A percentile compares a stretch with the other conserved stretches of the same genome.
phyloP scores from a whole-genome alignment of 2,113 vertebrate species.

The Barbus barbus region DNA sequence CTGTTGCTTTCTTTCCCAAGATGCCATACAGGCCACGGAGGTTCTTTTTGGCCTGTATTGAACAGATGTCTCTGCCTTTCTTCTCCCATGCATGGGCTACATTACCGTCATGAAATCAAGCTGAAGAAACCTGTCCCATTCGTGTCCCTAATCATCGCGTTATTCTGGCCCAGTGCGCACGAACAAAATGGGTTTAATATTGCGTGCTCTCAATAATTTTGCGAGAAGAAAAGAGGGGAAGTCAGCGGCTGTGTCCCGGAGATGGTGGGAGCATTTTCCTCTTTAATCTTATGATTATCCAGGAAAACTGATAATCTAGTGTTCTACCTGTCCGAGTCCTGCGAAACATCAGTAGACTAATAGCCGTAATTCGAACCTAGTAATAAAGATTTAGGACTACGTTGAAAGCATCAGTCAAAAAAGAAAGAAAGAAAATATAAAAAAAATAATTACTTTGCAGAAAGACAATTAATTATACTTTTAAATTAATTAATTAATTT shows the following conservation, averaged over 20 bases:
- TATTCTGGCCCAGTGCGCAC: conserved; percentile 97
- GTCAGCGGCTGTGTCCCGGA: conserved; percentile 65
- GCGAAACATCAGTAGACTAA: not conserved
- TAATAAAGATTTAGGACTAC: conserved; percentile 23
- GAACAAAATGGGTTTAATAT: conserved; percentile 96
- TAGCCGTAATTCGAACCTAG: conserved; percentile 15
- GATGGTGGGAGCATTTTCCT: conserved; percentile 75
- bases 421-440: too few species aligned
- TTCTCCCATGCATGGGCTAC: conserved; percentile 90
- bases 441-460: not conserved
- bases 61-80: conserved; percentile 97
- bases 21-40: conserved; percentile 33
- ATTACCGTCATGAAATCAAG: conserved; percentile 94
- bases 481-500: not conserved
- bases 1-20: not conserved
- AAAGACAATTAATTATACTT: not conserved
- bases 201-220: conserved; percentile 91
- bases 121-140: conserved; percentile 93
- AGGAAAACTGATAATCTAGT: conserved; percentile 84
- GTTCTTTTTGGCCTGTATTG: conserved; percentile 64
- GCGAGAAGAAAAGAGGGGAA: conserved; percentile 67
- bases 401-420: not conserved
- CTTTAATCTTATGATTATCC: conserved; percentile 85
- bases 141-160: conserved; percentile 95
- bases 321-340: conserved; percentile 77